Evolutionary conservation across 2,113 vertebrate genomes (phyloP).

Genomic region (Bungarus multicinctus): DNA sequence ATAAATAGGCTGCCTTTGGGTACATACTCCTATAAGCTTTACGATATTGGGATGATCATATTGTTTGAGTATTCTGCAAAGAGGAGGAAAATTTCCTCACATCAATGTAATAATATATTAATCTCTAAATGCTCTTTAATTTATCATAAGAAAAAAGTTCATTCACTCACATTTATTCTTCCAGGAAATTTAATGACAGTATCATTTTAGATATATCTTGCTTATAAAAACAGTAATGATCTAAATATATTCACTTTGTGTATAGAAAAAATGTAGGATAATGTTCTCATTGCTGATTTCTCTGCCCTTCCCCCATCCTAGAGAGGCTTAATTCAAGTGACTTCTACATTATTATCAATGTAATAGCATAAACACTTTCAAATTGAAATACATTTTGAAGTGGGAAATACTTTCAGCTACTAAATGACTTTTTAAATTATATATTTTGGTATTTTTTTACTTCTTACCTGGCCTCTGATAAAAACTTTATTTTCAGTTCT

Average conservation of each 20-base stretch:
- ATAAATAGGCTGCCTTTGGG: slow-evolving; percentile 96
- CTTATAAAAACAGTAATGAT: background rate
- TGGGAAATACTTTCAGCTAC: background rate
- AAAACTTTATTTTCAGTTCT: slow-evolving; percentile 94
- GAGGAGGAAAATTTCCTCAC: slow-evolving; percentile 37
- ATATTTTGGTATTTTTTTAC: slow-evolving; percentile 9
- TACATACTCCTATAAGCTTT: slow-evolving; percentile 96
- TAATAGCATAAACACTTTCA: background rate
- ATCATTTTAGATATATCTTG: background rate
- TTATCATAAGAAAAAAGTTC: slow-evolving; percentile 13
- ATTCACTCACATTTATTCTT: background rate
- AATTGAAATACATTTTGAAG: background rate
- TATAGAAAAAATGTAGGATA: background rate
- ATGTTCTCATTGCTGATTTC: background rate
- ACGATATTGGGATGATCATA: slow-evolving; percentile 98
- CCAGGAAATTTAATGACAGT: slow-evolving; percentile 9
- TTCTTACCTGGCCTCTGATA: slow-evolving; percentile 91
- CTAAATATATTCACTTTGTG: background rate
- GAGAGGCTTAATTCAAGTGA: background rate
- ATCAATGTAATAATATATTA: slow-evolving; percentile 19
- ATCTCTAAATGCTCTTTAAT: slow-evolving; percentile 23
- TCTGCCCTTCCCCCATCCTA: slow-evolving; percentile 1
- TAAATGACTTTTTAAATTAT: background rate
- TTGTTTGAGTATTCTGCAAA: slow-evolving; percentile 93
- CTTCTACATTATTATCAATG: background rate